Percentiles rank a stretch among this genome's conserved stretches.
These are phyloP conservation scores for Melinopterus prodromus DNA, from an alignment of 2,888 invertebrate species.

Conservation along the genomic window DNA sequence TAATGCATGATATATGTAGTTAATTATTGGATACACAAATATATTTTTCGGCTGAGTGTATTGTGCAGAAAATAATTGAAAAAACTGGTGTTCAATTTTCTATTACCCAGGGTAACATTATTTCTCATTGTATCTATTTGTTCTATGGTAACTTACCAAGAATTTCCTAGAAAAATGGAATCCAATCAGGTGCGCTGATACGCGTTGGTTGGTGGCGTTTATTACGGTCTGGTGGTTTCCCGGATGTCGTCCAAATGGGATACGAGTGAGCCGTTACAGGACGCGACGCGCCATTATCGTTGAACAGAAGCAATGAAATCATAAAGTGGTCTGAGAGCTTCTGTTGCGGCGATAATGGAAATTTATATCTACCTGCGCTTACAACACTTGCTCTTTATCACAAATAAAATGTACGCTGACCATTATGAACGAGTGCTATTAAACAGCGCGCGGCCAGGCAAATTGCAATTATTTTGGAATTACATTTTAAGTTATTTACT, in stretches of 20 bases:
- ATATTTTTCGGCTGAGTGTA: too few species aligned
- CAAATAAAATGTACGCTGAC: neutral
- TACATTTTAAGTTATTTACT: neutral
- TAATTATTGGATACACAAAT: too few species aligned
- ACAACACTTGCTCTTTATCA: slow-evolving; percentile 4
- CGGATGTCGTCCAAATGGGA: slow-evolving; percentile 76
- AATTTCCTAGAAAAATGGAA: slow-evolving; percentile 54
- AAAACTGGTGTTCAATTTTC: too few species aligned
- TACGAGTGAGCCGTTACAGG: slow-evolving; percentile 63
- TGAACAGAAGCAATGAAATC: slow-evolving; percentile 68
- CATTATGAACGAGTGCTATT: neutral
- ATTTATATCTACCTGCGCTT: slow-evolving; percentile 59
- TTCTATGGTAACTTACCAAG: neutral
- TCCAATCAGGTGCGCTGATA: slow-evolving; percentile 75
- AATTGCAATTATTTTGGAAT: neutral
- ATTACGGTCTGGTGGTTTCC: slow-evolving; percentile 72
- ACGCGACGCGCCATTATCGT: slow-evolving; percentile 63
- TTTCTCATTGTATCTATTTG: neutral
- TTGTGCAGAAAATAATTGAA: too few species aligned
- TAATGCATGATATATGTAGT: too few species aligned
- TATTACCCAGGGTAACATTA: neutral
- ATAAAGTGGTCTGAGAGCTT: slow-evolving; percentile 76
- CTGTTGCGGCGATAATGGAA: slow-evolving; percentile 69
- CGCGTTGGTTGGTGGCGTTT: slow-evolving; percentile 71
- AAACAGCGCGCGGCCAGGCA: neutral